These are phyloP conservation scores for Tridacna crocea DNA, from an alignment of 2,888 invertebrate species.

Conservation along the genomic window DNA sequence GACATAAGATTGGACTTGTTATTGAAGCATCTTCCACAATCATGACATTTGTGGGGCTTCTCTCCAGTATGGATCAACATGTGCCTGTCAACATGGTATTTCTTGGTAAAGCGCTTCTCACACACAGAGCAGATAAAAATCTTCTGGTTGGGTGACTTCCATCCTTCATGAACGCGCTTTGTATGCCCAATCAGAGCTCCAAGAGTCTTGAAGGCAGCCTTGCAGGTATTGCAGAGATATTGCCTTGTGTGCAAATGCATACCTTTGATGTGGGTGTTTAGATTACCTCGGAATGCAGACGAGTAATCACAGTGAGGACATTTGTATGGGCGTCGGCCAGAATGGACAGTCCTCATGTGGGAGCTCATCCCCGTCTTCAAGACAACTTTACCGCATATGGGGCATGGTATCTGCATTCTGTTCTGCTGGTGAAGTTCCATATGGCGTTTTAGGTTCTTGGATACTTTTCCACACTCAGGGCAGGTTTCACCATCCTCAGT, in stretches of 20 bases:
- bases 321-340: conserved; percentile 81
- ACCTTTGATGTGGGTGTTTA: conserved; percentile 82
- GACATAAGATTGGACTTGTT: conserved; percentile 82
- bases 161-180: conserved; percentile 81
- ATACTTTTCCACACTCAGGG: conserved; percentile 80
- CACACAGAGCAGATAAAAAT: conserved; percentile 82
- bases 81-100: conserved; percentile 81
- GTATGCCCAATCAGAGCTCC: conserved; percentile 81
- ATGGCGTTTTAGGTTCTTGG: conserved; percentile 80
- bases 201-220: conserved; percentile 81
- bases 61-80: conserved; percentile 81
- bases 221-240: conserved; percentile 80
- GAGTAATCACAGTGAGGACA: conserved; percentile 82
- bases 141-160: conserved; percentile 82
- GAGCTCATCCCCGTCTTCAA: conserved; percentile 81
- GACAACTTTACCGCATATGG: conserved; percentile 81
- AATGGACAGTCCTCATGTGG: conserved; percentile 81
- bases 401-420: conserved; percentile 81
- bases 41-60: conserved; percentile 80
- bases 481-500: conserved; percentile 78
- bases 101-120: conserved; percentile 82
- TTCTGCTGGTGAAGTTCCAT: conserved; percentile 81
- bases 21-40: conserved; percentile 81
- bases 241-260: conserved; percentile 81
- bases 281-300: conserved; percentile 80